These are phyloP conservation scores for Phylloscopus collybita DNA, from an alignment of 2,797 vertebrate genomes.

Conservation along the genomic window DNA sequence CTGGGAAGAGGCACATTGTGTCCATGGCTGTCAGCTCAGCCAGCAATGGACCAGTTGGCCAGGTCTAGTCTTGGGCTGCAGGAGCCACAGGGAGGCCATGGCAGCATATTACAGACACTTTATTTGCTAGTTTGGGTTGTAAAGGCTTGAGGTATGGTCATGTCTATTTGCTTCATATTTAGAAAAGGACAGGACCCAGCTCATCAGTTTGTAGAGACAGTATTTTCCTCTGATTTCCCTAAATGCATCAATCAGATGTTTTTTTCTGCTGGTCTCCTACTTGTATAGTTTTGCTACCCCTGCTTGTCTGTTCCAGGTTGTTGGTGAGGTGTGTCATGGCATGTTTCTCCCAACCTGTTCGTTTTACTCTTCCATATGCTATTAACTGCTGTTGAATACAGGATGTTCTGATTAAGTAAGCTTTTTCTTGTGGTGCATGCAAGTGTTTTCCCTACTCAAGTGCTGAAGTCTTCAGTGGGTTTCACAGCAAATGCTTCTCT, in stretches of 20 bases:
- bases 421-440: neutral
- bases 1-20: neutral
- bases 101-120: neutral
- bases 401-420: neutral
- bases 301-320: neutral
- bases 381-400: neutral
- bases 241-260: neutral
- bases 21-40: accelerated
- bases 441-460: neutral
- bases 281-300: neutral
- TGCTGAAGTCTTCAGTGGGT: neutral
- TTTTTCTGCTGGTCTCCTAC: neutral
- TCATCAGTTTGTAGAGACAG: neutral
- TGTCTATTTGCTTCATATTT: neutral
- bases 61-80: neutral
- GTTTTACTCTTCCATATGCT: neutral
- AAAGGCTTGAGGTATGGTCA: neutral
- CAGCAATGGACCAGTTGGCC: accelerated
- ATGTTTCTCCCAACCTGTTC: neutral
- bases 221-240: neutral
- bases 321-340: neutral
- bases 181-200: neutral
- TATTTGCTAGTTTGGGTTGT: neutral
- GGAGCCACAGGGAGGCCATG: neutral
- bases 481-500: neutral